phyloP scores from a whole-genome alignment of 1,140 invertebrate genomes.

The Ylistrum balloti region DNA sequence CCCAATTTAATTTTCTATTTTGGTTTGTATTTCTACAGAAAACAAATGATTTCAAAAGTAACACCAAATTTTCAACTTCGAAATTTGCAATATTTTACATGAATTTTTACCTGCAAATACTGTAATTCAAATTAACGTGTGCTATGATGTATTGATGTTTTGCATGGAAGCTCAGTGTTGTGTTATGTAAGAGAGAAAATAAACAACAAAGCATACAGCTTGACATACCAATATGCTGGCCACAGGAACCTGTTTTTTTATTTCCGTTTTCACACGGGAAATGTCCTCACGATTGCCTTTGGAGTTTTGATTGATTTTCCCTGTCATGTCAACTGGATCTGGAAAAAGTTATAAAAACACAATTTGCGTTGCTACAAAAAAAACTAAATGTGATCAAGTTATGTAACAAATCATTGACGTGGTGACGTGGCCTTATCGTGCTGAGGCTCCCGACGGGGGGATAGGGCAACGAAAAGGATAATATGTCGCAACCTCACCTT shows the following conservation, averaged over 20 bases:
- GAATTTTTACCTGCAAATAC: too few species aligned
- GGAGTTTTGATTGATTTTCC: conserved; percentile 19
- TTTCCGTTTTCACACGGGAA: conserved; percentile 21
- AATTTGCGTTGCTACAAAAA: conserved; percentile 12
- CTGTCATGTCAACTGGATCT: conserved; percentile 33
- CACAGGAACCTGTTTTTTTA: not conserved
- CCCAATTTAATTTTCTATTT: not conserved
- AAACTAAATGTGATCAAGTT: conserved; percentile 29
- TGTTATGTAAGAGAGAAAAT: too few species aligned
- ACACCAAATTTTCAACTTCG: too few species aligned
- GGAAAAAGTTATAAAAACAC: conserved; percentile 36
- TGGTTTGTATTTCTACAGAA: too few species aligned
- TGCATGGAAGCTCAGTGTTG: too few species aligned
- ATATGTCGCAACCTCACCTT: too few species aligned
- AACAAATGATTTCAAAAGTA: too few species aligned
- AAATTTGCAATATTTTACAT: too few species aligned
- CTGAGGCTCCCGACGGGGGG: not conserved
- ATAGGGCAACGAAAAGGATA: not conserved
- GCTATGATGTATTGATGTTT: too few species aligned
- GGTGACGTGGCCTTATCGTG: conserved; percentile 3
- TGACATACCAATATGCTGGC: not conserved
- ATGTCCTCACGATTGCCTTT: not conserved
- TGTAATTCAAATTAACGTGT: too few species aligned
- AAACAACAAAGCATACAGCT: not conserved
- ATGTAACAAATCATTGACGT: conserved; percentile 14